These are phyloP conservation scores for Platysternon megacephalum DNA, from an alignment of 2,113 vertebrate genomes.

Conservation along the genomic window DNA sequence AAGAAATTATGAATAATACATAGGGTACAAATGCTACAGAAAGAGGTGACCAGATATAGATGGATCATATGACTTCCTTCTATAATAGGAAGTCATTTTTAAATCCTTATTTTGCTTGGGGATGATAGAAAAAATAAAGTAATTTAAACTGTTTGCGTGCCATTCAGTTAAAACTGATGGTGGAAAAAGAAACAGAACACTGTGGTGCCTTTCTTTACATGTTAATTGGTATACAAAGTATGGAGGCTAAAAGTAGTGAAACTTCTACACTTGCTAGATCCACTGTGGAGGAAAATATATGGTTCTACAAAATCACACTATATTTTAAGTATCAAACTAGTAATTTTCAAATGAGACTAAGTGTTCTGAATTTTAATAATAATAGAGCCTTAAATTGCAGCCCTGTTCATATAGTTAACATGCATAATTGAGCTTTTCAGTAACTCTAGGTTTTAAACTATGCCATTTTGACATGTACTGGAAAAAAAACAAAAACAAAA, in stretches of 20 bases:
- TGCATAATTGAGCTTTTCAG: neutral
- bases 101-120: neutral
- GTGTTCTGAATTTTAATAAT: neutral
- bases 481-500: neutral
- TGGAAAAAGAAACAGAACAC: neutral
- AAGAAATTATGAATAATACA: neutral
- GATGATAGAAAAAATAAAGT: neutral
- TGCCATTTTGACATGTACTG: neutral
- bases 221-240: neutral
- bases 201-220: neutral
- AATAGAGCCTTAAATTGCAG: neutral
- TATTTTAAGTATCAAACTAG: neutral
- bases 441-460: neutral
- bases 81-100: neutral
- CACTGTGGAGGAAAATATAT: neutral
- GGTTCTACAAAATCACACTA: neutral
- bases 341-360: neutral
- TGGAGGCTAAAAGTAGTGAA: neutral
- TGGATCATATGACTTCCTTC: neutral
- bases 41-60: neutral
- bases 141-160: neutral
- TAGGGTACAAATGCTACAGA: neutral
- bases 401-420: neutral
- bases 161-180: neutral
- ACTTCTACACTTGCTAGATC: neutral